phyloP scores from a whole-genome alignment of 2,888 invertebrate species.

The Polymixis lichenea region DNA sequence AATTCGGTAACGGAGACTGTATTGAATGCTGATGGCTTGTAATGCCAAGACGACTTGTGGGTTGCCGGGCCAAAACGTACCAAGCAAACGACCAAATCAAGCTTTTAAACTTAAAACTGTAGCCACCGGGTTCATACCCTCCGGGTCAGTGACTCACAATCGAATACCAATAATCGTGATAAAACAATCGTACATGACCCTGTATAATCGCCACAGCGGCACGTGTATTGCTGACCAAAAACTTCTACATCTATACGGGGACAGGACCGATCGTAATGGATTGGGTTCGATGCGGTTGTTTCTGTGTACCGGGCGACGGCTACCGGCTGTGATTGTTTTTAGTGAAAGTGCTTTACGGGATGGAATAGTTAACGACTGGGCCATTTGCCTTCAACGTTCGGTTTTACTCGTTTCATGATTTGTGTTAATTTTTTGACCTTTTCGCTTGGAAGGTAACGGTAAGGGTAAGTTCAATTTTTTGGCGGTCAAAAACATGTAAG shows the following conservation, averaged over 20 bases:
- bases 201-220: constrained; percentile 21
- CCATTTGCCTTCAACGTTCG: background rate
- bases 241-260: constrained; percentile 17
- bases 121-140: background rate
- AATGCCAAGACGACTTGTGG: background rate
- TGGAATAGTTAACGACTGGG: background rate
- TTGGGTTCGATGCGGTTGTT: constrained; percentile 45
- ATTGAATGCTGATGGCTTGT: background rate
- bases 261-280: constrained; percentile 56
- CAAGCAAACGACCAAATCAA: background rate
- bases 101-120: background rate
- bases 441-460: too few relatives aligned
- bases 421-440: background rate
- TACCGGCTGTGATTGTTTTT: constrained; percentile 16
- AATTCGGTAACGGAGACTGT: background rate
- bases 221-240: constrained; percentile 53
- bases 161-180: constrained; percentile 6
- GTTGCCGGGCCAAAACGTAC: background rate
- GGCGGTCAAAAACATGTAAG: too few relatives aligned
- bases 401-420: background rate
- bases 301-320: constrained; percentile 24
- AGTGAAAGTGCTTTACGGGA: background rate
- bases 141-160: background rate
- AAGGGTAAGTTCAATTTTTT: background rate
- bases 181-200: constrained; percentile 11